Evolutionary conservation across 2,888 invertebrate species (phyloP), one percentile per base, ranked within the genome.

Genomic region (Drosophila subsilvestris): DNA sequence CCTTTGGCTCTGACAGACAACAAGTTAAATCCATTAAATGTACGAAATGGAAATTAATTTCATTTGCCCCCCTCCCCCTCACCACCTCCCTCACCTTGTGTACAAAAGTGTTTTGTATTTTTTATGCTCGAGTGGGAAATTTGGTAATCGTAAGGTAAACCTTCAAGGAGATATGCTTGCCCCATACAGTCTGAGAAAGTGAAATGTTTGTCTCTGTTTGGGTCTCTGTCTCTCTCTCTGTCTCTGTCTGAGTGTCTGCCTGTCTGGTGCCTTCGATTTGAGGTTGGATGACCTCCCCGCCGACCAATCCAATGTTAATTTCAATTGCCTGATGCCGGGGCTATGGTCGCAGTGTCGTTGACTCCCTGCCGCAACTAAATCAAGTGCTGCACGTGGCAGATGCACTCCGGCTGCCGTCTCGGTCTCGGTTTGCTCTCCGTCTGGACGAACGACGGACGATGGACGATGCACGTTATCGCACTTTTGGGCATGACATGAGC

Each of bases 341-440:
- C 45, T 25, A 43, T 44, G 49, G 60, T 47, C 53, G 63, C 72
- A 62, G n/a, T 79, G 85, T 85, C 82, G 82, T 87, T 82, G 81
- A 82, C 81, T 81, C 63, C 60, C 57, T 57, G 51, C 49, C 48
- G 62, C 82, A 67, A 73, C 82, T 79, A 87, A 82, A 87, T 87
- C 86, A 82, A 81, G 76, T 47, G 66, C 88, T 82, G 82, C 88
- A 82, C 82, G 88, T 87, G 82, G 82, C 82, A 82, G 79, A 74
- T 81, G 82, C 82, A 71, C 74, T 55, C 22, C 22, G 42, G 20
- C 25, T 50, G 17, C 20, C 45, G 42, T 22, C n/a, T 37, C 32
- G 32, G 42, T 22, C n/a, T 37, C 32, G 32, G 32, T 17, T 37
- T 27, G 18, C 20, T 37, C 32, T 37, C 5, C 32, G 32, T 37